A percentile compares a stretch with the other conserved stretches of the same genome.
Conservation (phyloP, 2,797 vertebrate genomes). For the Enteromius trimaculatus region DNA sequence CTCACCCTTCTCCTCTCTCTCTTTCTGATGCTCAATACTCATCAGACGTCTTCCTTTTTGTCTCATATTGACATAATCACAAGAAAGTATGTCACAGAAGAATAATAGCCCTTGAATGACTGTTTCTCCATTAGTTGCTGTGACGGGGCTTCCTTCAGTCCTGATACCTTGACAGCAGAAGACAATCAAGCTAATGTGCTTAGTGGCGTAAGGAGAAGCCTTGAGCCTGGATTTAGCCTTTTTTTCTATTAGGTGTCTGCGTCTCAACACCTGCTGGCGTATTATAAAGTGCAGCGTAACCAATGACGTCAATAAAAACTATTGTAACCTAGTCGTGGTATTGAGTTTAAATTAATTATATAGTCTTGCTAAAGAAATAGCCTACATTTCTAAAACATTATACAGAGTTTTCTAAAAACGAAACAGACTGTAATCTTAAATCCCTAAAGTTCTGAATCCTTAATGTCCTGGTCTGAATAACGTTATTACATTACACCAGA, state of each 20-base stretch:
- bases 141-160: not conserved
- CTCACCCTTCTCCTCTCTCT: not conserved
- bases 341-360: not conserved
- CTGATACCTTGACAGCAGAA: slow-evolving; percentile 11
- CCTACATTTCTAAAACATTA: not conserved
- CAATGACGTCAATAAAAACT: not conserved
- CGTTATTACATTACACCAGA: not conserved
- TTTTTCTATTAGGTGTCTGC: not conserved
- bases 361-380: not conserved
- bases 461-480: not conserved
- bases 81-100: not conserved
- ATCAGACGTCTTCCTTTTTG: not conserved
- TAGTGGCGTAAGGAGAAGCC: slow-evolving; percentile 28
- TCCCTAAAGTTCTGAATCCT: not conserved
- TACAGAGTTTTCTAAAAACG: not conserved
- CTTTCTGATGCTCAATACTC: not conserved
- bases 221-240: slow-evolving; percentile 41
- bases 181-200: slow-evolving; percentile 48
- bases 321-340: not conserved
- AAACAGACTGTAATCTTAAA: not conserved
- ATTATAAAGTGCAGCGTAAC: not conserved
- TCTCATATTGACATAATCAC: slow-evolving; percentile 14
- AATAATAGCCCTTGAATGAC: not conserved
- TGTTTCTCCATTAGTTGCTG: not conserved
- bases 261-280: not conserved